These are phyloP conservation scores for Antechinus flavipes DNA, from an alignment of 2,113 vertebrate genomes.

Conservation along the genomic window DNA sequence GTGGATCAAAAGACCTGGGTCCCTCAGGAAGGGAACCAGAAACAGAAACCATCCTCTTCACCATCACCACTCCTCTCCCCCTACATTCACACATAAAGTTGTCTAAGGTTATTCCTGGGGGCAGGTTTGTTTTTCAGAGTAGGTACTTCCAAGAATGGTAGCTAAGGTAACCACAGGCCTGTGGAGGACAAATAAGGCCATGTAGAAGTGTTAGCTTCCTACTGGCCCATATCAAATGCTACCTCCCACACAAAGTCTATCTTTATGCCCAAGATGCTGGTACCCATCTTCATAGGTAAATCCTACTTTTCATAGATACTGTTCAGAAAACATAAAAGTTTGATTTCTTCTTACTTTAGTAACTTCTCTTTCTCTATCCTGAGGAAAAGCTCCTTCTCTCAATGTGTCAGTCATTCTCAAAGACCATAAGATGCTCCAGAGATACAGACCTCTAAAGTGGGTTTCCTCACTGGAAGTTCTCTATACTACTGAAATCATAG, in stretches of 20 bases:
- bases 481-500: not conserved
- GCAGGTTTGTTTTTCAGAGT: not conserved
- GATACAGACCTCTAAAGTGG: not conserved
- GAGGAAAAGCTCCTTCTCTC: not conserved
- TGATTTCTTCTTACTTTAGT: not conserved
- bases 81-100: not conserved
- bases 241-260: not conserved
- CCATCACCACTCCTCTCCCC: not conserved
- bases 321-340: not conserved
- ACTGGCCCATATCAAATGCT: not conserved
- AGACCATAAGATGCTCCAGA: not conserved
- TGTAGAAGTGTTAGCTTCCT: not conserved
- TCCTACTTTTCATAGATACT: not conserved
- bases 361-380: not conserved
- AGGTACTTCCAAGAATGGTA: not conserved
- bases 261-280: not conserved
- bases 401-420: not conserved
- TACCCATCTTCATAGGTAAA: not conserved
- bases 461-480: not conserved
- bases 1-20: not conserved
- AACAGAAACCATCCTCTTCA: accelerated
- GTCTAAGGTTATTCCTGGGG: not conserved
- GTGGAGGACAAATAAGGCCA: not conserved
- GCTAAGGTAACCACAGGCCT: not conserved
- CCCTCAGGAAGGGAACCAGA: not conserved